Conservation (phyloP, 1,140 invertebrate species). For the Oncopodura yosiiana region DNA sequence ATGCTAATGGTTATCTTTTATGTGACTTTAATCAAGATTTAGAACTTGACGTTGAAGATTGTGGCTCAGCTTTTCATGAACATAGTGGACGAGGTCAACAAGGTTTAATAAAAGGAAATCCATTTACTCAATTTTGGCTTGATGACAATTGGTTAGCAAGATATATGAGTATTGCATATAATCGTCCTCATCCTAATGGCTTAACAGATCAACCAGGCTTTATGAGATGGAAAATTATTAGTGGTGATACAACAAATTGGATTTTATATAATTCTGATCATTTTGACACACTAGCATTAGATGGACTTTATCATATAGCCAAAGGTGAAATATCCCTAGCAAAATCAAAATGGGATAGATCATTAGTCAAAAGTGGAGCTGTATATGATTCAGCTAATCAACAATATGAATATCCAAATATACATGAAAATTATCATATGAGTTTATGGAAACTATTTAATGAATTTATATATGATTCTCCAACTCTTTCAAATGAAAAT, state of each 20-base stretch:
- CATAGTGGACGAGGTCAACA: constrained; percentile 1
- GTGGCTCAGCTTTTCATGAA: constrained; percentile 18
- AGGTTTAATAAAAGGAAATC: not conserved
- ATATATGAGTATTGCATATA: constrained; percentile 18
- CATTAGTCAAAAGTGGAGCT: constrained; percentile 3
- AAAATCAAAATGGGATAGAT: not conserved
- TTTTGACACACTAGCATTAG: constrained; percentile 16
- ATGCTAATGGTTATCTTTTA: constrained; percentile 19
- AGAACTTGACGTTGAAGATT: constrained; percentile 9
- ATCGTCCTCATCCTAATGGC: not conserved
- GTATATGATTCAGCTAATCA: not conserved
- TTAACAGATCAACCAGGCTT: constrained; percentile 11
- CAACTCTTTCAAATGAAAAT: too few species aligned
- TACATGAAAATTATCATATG: constrained; percentile 23
- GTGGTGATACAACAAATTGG: constrained; percentile 13
- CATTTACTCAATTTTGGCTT: constrained; percentile 20
- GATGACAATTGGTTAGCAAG: constrained; percentile 21
- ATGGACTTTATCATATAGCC: constrained; percentile 14
- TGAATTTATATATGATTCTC: constrained; percentile 3
- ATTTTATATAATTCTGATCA: constrained; percentile 10
- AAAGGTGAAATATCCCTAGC: not conserved
- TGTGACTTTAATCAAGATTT: constrained; percentile 12
- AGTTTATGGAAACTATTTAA: constrained; percentile 19
- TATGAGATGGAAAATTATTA: constrained; percentile 15
- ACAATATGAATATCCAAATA: constrained; percentile 11